A percentile compares a stretch with the other conserved stretches of the same genome.
These are phyloP conservation scores for Parnassius orleans DNA, from an alignment of 2,888 invertebrate genomes.

Conservation along the genomic window DNA sequence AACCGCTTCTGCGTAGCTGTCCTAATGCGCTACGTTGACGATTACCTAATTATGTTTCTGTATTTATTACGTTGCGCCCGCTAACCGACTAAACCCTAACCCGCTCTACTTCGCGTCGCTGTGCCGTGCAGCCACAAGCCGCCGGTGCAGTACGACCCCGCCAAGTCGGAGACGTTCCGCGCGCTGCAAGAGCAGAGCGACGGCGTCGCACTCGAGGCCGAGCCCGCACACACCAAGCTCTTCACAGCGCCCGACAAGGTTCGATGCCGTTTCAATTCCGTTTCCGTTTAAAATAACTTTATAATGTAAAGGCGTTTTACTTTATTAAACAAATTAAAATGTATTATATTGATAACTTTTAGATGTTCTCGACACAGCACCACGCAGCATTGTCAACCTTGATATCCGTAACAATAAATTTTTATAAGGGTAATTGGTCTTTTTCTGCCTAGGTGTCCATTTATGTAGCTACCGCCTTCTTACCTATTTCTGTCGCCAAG, in stretches of 20 bases:
- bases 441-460: too few relatives aligned
- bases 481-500: too few relatives aligned
- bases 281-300: not conserved
- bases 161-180: constrained; percentile 93
- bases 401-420: too few relatives aligned
- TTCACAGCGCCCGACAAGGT: constrained; percentile 84
- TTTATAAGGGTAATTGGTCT: too few relatives aligned
- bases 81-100: constrained; percentile 78
- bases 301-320: too few relatives aligned
- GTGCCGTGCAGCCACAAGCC: constrained; percentile 79
- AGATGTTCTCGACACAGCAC: too few relatives aligned
- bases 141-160: constrained; percentile 90
- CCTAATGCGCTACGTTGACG: constrained; percentile 49
- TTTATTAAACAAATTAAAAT: too few relatives aligned
- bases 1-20: constrained; percentile 48
- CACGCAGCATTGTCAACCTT: too few relatives aligned
- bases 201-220: constrained; percentile 84
- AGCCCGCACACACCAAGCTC: constrained; percentile 87
- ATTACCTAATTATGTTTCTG: constrained; percentile 61
- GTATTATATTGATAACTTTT: too few relatives aligned
- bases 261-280: constrained; percentile 68
- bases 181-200: constrained; percentile 90
- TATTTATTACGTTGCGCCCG: constrained; percentile 64
- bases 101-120: constrained; percentile 47
- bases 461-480: too few relatives aligned